Conservation (phyloP, 2,888 invertebrate species). For the Conchocele bisecta region DNA sequence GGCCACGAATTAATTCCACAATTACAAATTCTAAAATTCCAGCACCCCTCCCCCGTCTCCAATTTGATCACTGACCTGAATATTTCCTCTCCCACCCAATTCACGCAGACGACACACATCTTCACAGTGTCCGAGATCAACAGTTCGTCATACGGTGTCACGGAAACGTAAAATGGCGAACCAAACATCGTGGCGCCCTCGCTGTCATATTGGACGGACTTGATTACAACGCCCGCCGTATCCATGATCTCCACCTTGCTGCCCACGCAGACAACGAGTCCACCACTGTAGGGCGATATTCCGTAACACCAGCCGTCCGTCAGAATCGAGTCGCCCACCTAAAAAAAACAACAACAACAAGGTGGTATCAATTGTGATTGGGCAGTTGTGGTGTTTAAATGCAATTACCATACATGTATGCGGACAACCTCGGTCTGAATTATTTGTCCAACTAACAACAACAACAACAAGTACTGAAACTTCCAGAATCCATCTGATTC, state of each 20-base stretch:
- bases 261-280: slow-evolving; percentile 52
- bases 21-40: too few species aligned
- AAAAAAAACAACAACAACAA: too few species aligned
- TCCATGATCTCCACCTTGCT: slow-evolving; percentile 50
- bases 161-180: slow-evolving; percentile 45
- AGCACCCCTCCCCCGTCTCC: too few species aligned
- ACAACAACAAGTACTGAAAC: too few species aligned
- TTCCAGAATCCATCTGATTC: too few species aligned
- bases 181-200: slow-evolving; percentile 46
- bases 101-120: slow-evolving; percentile 28
- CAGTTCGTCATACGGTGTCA: slow-evolving; percentile 34
- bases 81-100: slow-evolving; percentile 39
- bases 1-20: too few species aligned
- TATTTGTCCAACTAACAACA: too few species aligned
- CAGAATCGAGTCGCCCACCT: background rate
- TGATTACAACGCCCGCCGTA: slow-evolving; percentile 39
- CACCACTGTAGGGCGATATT: slow-evolving; percentile 51
- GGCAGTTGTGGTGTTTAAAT: too few species aligned
- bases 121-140: slow-evolving; percentile 43
- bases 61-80: slow-evolving; percentile 24
- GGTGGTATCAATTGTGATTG: too few species aligned
- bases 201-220: slow-evolving; percentile 26
- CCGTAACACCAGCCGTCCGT: slow-evolving; percentile 56
- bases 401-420: too few species aligned
- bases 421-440: too few species aligned